A percentile compares a stretch with the other conserved stretches of the same genome.
Conservation (phyloP, 2,113 vertebrate species). For the Mobula birostris region DNA sequence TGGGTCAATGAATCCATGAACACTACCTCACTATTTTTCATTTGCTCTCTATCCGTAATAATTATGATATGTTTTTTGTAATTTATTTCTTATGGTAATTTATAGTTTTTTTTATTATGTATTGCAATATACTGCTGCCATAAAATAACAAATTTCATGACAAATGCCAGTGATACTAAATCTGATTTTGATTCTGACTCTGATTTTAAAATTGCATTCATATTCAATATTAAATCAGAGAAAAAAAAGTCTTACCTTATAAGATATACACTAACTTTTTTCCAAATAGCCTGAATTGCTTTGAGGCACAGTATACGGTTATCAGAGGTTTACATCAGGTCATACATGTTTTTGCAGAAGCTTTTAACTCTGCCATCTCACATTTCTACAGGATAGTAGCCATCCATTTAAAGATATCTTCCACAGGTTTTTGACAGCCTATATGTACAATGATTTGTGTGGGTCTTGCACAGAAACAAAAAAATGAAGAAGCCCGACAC, state of each 20-base stretch:
- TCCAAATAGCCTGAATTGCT: constrained; percentile 6
- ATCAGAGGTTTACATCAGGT: constrained; percentile 23
- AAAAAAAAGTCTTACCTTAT: background rate
- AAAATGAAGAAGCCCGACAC: constrained; percentile 26
- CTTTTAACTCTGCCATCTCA: constrained; percentile 29
- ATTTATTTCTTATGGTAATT: too few relatives aligned
- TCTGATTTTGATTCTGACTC: too few relatives aligned
- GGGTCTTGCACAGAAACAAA: constrained; percentile 19
- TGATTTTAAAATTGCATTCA: constrained; percentile 13
- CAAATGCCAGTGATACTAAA: too few relatives aligned
- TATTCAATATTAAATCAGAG: background rate
- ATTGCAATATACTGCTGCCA: too few relatives aligned
- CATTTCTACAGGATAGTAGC: constrained; percentile 28
- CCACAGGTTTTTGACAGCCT: constrained; percentile 21
- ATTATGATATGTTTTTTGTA: too few relatives aligned
- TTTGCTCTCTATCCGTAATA: too few relatives aligned
- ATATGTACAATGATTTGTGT: constrained; percentile 27
- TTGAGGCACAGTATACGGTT: background rate
- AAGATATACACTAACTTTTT: constrained; percentile 19
- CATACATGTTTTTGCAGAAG: constrained; percentile 24
- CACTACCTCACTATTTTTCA: too few relatives aligned
- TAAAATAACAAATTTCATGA: too few relatives aligned
- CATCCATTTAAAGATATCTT: constrained; percentile 35
- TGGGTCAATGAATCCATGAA: too few relatives aligned
- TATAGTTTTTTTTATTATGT: too few relatives aligned